Evolutionary conservation across 2,113 vertebrate genomes (phyloP), one percentile per base, ranked within the genome.

Genomic region (Trichomycterus rosablanca): DNA sequence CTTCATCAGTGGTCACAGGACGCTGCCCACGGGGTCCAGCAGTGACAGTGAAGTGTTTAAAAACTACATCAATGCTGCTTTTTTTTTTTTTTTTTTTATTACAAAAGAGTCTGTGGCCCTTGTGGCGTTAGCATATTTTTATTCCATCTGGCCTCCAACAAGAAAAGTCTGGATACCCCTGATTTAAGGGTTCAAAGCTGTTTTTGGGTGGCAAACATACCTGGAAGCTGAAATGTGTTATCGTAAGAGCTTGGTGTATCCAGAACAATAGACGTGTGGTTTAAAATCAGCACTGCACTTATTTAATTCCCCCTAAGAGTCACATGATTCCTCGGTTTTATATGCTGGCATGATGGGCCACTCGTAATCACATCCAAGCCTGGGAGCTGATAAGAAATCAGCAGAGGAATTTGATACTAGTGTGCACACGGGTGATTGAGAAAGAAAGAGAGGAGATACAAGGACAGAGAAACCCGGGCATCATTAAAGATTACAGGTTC

Each of bases 221-320:
- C 67, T 60, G 3, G 35, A 54, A 69, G 46, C 22, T 32, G 20
- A 40, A 51, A 18, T 4, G 15, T 62, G 61, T 62, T 68, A 56
- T 68, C 56, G 24, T 65, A 68, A 68, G 71, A 12, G 20, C 18
- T 59, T 28, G 51, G 26, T n/a, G 23, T 50, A 7, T 51, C 28
- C 49, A 18, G 54, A 19, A 26, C 26, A 45, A 61, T 15, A 19
- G 26, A 14, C 28, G 35, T 28, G 40, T 73, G 56, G 57, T 59
- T 73, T 65, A 52, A 55, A 53, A 32, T 42, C 28, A n/a, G n/a
- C 46, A 52, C 40, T 57, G 54, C 22, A 63, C 59, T 50, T 42
- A 12, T 16, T 37, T 34, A 48, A 49, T 60, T 67, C 44, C 52
- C 46, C 28, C 59, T 49, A 63, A 67, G 32, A 59, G 49, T 49